Percentiles rank a stretch among this genome's conserved stretches.
Evolutionary conservation across 2,797 vertebrate species (phyloP).

Genomic region (Propithecus perrieri): DNA sequence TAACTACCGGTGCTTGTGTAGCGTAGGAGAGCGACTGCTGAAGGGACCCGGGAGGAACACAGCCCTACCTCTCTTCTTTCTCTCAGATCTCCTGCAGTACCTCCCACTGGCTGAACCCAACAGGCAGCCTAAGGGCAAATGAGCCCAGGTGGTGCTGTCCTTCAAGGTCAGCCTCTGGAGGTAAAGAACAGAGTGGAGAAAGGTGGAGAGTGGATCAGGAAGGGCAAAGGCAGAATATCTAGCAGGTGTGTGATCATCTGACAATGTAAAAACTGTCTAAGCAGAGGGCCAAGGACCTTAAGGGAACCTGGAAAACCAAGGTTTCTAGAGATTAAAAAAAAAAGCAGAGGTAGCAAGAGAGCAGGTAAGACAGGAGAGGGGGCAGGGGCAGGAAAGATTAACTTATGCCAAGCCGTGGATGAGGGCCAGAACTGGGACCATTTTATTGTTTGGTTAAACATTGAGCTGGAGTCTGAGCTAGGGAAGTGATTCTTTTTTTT

Average conservation of each 20-base stretch:
- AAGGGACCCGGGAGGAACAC: not conserved
- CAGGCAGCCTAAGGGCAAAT: not conserved
- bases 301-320: not conserved
- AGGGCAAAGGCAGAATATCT: not conserved
- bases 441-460: not conserved
- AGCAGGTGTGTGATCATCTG: not conserved
- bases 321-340: not conserved
- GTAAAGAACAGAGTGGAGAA: not conserved
- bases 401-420: not conserved
- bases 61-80: not conserved
- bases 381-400: not conserved
- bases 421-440: not conserved
- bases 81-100: not conserved
- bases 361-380: not conserved
- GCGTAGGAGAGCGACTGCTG: not conserved
- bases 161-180: not conserved
- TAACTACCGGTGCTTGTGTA: not conserved
- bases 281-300: not conserved
- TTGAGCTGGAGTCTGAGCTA: not conserved
- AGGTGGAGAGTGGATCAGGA: not conserved
- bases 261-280: not conserved
- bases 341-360: not conserved
- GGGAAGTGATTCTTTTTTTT: not conserved
- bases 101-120: not conserved
- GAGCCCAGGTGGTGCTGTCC: not conserved